Percentiles rank a stretch among this genome's conserved stretches.
These are phyloP conservation scores for Austrofundulus limnaeus DNA, from an alignment of 2,113 vertebrate species.

Conservation along the genomic window DNA sequence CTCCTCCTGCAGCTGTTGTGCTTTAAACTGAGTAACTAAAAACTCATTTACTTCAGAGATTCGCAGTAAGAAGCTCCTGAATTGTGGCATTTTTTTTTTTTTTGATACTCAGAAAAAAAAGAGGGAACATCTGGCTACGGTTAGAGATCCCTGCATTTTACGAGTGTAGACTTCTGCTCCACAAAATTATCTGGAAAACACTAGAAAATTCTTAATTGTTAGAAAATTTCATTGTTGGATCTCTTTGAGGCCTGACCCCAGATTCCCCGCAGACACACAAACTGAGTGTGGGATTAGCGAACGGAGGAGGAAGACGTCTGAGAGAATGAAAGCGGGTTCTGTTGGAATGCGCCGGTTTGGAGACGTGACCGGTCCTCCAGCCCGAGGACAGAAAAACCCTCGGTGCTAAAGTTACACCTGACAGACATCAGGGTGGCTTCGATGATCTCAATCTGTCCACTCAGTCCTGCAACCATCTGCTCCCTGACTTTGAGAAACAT, in stretches of 20 bases:
- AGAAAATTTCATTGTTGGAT: neutral
- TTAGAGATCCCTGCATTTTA: conserved; percentile 40
- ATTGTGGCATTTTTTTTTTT: conserved; percentile 35
- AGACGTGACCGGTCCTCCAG: conserved; percentile 16
- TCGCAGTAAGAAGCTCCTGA: conserved; percentile 35
- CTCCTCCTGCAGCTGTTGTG: conserved; percentile 23
- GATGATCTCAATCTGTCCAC: conserved; percentile 44
- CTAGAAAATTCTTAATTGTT: conserved; percentile 18
- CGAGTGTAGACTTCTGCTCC: conserved; percentile 19
- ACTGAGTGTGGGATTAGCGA: conserved; percentile 21
- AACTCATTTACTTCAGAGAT: conserved; percentile 36
- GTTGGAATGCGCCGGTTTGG: conserved; percentile 40
- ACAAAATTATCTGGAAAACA: conserved; percentile 10
- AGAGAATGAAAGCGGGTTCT: conserved; percentile 37
- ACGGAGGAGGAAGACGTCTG: conserved; percentile 12
- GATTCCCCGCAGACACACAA: conserved; percentile 8
- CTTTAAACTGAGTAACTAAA: conserved; percentile 19
- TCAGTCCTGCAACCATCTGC: conserved; percentile 14
- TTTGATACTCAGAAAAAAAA: conserved; percentile 35
- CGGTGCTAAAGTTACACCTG: conserved; percentile 48
- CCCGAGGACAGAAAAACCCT: conserved; percentile 42
- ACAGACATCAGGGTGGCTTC: conserved; percentile 41
- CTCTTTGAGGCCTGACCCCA: neutral
- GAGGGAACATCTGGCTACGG: conserved; percentile 44
- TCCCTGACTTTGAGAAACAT: conserved; percentile 15